phyloP scores from a whole-genome alignment of 2,797 vertebrate genomes.

The Xenentodon cancila region DNA sequence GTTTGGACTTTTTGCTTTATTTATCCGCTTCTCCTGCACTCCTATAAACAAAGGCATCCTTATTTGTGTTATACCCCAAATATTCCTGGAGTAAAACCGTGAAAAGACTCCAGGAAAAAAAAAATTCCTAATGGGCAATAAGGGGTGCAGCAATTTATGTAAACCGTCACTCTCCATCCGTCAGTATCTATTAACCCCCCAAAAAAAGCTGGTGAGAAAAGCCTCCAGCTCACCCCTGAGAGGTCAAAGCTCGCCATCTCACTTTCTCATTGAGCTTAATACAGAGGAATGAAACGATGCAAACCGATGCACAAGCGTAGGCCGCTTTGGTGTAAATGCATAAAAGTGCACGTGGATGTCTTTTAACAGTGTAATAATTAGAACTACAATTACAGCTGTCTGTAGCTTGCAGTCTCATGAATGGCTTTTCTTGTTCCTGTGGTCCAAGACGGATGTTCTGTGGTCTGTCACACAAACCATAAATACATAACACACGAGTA shows the following conservation, averaged over 20 bases:
- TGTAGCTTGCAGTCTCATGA: conserved; percentile 38
- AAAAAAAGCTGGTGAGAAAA: conserved; percentile 22
- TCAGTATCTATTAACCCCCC: conserved; percentile 18
- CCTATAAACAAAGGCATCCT: neutral
- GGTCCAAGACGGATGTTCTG: conserved; percentile 36
- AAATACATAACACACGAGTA: conserved; percentile 28
- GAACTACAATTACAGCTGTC: conserved; percentile 7
- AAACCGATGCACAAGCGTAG: conserved; percentile 1
- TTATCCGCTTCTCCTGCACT: conserved; percentile 4
- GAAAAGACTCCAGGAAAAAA: neutral
- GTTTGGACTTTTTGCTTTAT: conserved; percentile 5
- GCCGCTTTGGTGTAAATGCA: neutral
- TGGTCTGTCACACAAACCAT: conserved; percentile 29
- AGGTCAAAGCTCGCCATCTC: conserved; percentile 44
- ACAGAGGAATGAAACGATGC: conserved; percentile 15
- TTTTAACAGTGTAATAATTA: neutral
- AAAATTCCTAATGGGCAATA: conserved; percentile 2
- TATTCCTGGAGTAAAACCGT: conserved; percentile 8
- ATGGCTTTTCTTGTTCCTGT: conserved; percentile 41
- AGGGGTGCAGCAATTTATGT: conserved; percentile 8
- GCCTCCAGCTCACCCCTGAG: conserved; percentile 42
- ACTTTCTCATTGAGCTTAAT: conserved; percentile 59
- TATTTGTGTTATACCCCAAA: conserved; percentile 1
- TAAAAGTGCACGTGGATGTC: neutral
- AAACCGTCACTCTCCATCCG: conserved; percentile 15